These are phyloP conservation scores for Drosophila eohydei DNA, from an alignment of 2,888 invertebrate species.

Conservation along the genomic window DNA sequence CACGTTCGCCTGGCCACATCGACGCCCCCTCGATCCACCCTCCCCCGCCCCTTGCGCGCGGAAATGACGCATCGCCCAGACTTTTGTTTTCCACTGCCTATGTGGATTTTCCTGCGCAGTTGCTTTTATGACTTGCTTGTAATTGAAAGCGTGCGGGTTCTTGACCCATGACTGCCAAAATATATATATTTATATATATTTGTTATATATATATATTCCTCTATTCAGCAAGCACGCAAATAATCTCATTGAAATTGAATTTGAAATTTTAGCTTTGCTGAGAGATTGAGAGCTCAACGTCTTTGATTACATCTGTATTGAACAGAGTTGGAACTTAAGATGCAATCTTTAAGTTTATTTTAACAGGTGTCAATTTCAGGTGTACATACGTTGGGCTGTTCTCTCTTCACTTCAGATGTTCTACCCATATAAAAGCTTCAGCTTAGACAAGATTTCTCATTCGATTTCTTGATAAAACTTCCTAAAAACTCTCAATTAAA, in stretches of 20 bases:
- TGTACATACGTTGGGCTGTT: too few relatives aligned
- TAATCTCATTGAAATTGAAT: constrained; percentile 5
- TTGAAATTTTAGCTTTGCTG: background rate
- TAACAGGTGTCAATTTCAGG: too few relatives aligned
- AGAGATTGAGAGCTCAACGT: background rate
- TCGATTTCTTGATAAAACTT: background rate
- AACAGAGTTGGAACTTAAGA: background rate
- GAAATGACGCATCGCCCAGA: constrained; percentile 67
- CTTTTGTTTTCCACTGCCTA: constrained; percentile 31
- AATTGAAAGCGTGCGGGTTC: constrained; percentile 15
- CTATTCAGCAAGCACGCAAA: background rate
- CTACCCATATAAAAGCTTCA: background rate
- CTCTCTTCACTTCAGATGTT: too few relatives aligned
- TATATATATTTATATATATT: background rate
- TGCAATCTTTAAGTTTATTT: background rate
- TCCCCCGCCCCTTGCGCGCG: constrained; percentile 11
- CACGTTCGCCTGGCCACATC: constrained; percentile 37
- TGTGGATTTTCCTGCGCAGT: constrained; percentile 10
- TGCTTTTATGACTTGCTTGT: constrained; percentile 18
- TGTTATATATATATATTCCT: background rate
- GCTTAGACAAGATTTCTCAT: background rate
- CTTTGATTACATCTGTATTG: background rate
- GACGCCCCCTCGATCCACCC: background rate
- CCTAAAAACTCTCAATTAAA: background rate
- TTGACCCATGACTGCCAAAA: constrained; percentile 52